phyloP scores from a whole-genome alignment of 2,797 vertebrate genomes.

The Spinus pinus region DNA sequence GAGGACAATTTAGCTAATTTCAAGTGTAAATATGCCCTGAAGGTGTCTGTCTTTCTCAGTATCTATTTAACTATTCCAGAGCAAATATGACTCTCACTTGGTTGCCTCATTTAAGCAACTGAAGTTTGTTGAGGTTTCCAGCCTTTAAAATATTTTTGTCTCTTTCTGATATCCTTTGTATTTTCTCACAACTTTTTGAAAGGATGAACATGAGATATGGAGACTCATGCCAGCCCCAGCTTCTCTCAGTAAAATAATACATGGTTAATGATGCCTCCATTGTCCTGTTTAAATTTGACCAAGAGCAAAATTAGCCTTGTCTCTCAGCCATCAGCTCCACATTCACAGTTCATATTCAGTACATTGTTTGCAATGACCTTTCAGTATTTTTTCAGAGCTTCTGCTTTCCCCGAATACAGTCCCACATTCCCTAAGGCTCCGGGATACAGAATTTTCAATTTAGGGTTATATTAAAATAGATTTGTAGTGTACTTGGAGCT shows the following conservation, averaged over 20 bases:
- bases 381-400: conserved; percentile 26
- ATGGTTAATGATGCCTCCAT: not conserved
- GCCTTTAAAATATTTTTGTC: not conserved
- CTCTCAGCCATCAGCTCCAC: not conserved
- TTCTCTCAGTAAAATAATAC: not conserved
- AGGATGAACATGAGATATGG: not conserved
- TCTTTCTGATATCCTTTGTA: not conserved
- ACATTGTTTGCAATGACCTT: conserved; percentile 44
- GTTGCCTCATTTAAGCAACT: not conserved
- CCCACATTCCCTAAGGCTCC: conserved; percentile 24
- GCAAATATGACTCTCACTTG: not conserved
- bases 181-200: not conserved
- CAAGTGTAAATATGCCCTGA: not conserved
- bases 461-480: conserved; percentile 59
- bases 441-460: conserved; percentile 55
- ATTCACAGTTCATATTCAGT: conserved; percentile 8
- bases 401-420: not conserved
- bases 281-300: not conserved
- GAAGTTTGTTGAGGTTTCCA: not conserved
- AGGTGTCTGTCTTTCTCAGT: not conserved
- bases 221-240: not conserved
- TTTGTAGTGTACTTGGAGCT: conserved; percentile 23
- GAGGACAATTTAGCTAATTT: not conserved
- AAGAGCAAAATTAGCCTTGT: not conserved
- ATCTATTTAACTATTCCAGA: not conserved